Evolutionary conservation across 2,888 invertebrate genomes (phyloP).

Genomic region (Drosophila peninsularis): DNA sequence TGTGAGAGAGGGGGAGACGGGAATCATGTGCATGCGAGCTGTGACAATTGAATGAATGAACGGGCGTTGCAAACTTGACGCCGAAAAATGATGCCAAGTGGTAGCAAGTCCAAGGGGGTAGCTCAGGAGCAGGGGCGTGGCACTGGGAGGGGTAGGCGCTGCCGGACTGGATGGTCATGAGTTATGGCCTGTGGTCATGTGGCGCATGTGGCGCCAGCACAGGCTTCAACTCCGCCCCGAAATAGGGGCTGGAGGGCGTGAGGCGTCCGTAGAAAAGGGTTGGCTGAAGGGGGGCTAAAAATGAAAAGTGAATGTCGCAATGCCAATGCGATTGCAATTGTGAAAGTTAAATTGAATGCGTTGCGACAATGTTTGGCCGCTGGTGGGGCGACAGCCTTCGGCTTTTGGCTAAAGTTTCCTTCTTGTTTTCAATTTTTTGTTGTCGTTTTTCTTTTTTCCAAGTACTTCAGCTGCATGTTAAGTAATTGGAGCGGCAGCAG

Average conservation of each 20-base stretch:
- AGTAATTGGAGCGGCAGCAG: slow-evolving; percentile 65
- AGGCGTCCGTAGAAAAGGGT: background rate
- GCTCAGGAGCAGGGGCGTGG: background rate
- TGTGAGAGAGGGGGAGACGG: background rate
- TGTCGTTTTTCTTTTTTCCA: background rate
- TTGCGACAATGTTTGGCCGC: slow-evolving; percentile 53
- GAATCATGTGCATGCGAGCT: slow-evolving; percentile 27
- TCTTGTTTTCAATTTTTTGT: slow-evolving; percentile 5
- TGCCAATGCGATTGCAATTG: slow-evolving; percentile 67
- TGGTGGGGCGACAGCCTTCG: slow-evolving; percentile 26
- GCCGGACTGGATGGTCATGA: slow-evolving; percentile 33
- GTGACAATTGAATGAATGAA: slow-evolving; percentile 67
- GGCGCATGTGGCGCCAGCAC: slow-evolving; percentile 64
- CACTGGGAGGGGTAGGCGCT: background rate
- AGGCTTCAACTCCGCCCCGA: slow-evolving; percentile 33
- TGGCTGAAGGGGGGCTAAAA: slow-evolving; percentile 21
- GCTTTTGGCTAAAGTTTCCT: slow-evolving; percentile 35
- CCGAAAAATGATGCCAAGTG: slow-evolving; percentile 67
- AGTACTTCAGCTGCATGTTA: slow-evolving; percentile 53
- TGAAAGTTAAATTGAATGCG: slow-evolving; percentile 67
- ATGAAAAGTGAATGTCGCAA: slow-evolving; percentile 68
- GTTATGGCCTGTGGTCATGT: slow-evolving; percentile 66
- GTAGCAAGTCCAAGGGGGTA: slow-evolving; percentile 16
- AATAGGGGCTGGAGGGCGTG: background rate
- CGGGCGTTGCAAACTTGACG: slow-evolving; percentile 62